Percentiles rank a stretch among this genome's conserved stretches.
Conservation (phyloP, 2,113 vertebrate species). For the Hymenochirus boettgeri region DNA sequence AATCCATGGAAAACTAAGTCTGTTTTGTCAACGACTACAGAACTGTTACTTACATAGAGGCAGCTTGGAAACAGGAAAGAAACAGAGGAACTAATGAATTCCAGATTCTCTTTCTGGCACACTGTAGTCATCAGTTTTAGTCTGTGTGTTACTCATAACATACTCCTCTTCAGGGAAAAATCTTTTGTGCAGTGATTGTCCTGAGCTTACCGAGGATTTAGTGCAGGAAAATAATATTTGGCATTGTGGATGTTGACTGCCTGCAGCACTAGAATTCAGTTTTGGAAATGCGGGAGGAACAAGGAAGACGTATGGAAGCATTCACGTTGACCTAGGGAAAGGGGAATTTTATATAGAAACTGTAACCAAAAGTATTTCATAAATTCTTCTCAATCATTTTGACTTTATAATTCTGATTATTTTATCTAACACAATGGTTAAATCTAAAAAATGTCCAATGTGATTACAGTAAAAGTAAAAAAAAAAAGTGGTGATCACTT, state of each 20-base stretch:
- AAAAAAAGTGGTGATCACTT: too few species aligned
- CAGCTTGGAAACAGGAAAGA: slow-evolving; percentile 43
- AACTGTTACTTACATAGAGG: too few species aligned
- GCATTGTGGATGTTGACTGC: neutral
- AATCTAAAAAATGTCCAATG: too few species aligned
- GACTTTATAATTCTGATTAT: too few species aligned
- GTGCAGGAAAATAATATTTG: slow-evolving; percentile 18
- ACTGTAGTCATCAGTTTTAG: slow-evolving; percentile 45
- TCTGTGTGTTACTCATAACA: slow-evolving; percentile 43
- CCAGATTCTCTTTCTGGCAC: slow-evolving; percentile 52
- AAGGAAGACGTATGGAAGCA: neutral
- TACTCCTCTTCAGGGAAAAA: slow-evolving; percentile 43
- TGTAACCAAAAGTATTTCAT: too few species aligned
- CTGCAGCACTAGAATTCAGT: slow-evolving; percentile 12
- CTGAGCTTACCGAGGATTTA: slow-evolving; percentile 17
- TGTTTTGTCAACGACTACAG: too few species aligned
- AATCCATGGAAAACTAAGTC: too few species aligned
- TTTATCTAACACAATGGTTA: too few species aligned
- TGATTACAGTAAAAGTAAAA: too few species aligned
- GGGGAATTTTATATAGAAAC: too few species aligned
- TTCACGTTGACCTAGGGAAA: too few species aligned
- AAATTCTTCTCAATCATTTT: too few species aligned
- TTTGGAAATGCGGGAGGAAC: slow-evolving; percentile 9
- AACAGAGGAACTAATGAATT: slow-evolving; percentile 50
- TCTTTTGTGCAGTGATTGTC: slow-evolving; percentile 36